These are phyloP conservation scores for Saturnia pavonia DNA, from an alignment of 2,888 invertebrate genomes.

Conservation along the genomic window DNA sequence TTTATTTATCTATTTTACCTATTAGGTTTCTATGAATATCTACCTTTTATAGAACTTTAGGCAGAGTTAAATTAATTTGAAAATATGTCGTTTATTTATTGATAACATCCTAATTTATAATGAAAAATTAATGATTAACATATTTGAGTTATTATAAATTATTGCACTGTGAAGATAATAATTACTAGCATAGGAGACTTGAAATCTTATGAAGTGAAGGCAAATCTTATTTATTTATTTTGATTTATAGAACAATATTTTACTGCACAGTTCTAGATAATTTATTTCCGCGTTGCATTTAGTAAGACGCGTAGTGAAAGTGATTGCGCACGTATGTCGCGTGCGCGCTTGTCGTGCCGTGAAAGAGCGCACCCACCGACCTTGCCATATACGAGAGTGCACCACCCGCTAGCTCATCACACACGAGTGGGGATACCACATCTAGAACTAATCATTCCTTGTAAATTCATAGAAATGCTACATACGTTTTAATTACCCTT, in stretches of 20 bases:
- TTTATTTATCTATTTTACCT: not conserved
- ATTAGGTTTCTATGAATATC: too few species aligned
- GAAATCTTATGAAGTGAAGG: too few species aligned
- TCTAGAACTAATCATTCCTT: slow-evolving; percentile 1
- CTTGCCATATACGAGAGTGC: slow-evolving; percentile 68
- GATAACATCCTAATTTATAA: not conserved
- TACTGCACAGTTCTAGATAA: slow-evolving; percentile 13
- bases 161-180: too few species aligned
- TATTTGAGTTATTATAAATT: too few species aligned
- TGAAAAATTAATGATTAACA: not conserved
- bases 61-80: not conserved
- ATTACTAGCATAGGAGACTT: too few species aligned
- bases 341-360: slow-evolving; percentile 48
- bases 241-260: not conserved
- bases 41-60: not conserved
- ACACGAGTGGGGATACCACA: slow-evolving; percentile 7
- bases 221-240: not conserved
- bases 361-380: slow-evolving; percentile 61
- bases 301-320: slow-evolving; percentile 74
- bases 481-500: not conserved
- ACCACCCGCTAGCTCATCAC: slow-evolving; percentile 9
- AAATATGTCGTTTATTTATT: not conserved
- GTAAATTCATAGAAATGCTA: not conserved
- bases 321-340: slow-evolving; percentile 76
- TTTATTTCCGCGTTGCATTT: slow-evolving; percentile 54